phyloP scores from a whole-genome alignment of 2,113 vertebrate genomes.

The Colossoma macropomum region DNA sequence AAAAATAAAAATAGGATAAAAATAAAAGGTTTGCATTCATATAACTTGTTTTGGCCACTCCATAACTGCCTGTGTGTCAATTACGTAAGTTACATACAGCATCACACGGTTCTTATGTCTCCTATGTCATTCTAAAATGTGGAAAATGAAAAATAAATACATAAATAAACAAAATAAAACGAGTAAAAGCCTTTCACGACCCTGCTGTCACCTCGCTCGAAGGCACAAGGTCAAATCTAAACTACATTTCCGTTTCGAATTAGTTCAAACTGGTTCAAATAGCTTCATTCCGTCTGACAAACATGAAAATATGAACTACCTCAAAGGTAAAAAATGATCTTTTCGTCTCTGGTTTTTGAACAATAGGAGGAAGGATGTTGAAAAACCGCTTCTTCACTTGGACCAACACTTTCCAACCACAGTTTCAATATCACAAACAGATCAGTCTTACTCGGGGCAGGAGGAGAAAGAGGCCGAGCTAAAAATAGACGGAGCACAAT shows the following conservation, averaged over 20 bases:
- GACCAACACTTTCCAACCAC: slow-evolving; percentile 56
- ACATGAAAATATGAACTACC: too few relatives aligned
- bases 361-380: slow-evolving; percentile 37
- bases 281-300: too few relatives aligned
- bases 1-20: too few relatives aligned
- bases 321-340: too few relatives aligned
- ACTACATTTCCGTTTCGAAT: neutral
- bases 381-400: slow-evolving; percentile 39
- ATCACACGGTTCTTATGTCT: too few relatives aligned
- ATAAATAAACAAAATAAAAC: neutral
- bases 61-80: too few relatives aligned
- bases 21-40: too few relatives aligned
- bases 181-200: neutral
- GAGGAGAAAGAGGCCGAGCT: slow-evolving; percentile 4
- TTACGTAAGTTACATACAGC: too few relatives aligned
- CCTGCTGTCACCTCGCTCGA: too few relatives aligned
- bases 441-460: slow-evolving; percentile 2
- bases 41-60: too few relatives aligned
- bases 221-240: neutral
- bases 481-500: slow-evolving; percentile 48
- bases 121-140: too few relatives aligned
- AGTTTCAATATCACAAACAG: slow-evolving; percentile 42
- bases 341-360: neutral
- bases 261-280: neutral
- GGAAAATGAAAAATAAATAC: neutral